These are phyloP conservation scores for Bergia puertoricense DNA, from an alignment of 92 coral and sea anemone species.

Conservation along the genomic window DNA sequence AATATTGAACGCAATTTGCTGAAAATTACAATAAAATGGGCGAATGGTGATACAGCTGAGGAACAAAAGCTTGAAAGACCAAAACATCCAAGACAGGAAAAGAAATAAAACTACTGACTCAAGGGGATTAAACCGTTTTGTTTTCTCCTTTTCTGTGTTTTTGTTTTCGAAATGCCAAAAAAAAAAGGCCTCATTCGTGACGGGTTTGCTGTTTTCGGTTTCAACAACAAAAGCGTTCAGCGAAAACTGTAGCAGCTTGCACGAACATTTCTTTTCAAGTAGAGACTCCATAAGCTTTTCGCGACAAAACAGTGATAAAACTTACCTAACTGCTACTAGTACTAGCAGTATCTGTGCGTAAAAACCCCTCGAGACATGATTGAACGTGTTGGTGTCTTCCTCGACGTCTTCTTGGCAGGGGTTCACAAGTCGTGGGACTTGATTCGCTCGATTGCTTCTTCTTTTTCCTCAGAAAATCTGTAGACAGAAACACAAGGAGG, in stretches of 20 bases:
- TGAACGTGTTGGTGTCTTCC: constrained; percentile 1
- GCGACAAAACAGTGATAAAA: not conserved
- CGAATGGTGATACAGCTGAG: not conserved
- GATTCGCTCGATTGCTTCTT: constrained; percentile 17
- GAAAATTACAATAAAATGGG: not conserved
- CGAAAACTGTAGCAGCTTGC: not conserved
- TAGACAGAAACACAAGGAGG: not conserved
- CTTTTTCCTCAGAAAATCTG: constrained; percentile 33
- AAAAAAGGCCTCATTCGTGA: not conserved
- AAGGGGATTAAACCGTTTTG: not conserved
- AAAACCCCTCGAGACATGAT: constrained; percentile 18
- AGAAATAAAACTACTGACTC: not conserved
- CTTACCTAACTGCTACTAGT: constrained; percentile 16
- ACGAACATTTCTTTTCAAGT: not conserved
- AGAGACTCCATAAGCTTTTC: not conserved
- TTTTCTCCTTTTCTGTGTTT: not conserved
- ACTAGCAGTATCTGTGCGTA: not conserved
- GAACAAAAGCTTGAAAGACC: constrained; percentile 17
- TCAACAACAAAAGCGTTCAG: not conserved
- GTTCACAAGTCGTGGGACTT: not conserved
- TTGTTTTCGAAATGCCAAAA: not conserved
- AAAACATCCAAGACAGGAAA: constrained; percentile 3
- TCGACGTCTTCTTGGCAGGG: constrained; percentile 26
- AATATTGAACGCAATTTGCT: not conserved
- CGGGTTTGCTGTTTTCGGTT: constrained; percentile 12